Evolutionary conservation across 2,888 invertebrate species (phyloP), one percentile per base, ranked within the genome.

Genomic region (Morinoia aosen): DNA sequence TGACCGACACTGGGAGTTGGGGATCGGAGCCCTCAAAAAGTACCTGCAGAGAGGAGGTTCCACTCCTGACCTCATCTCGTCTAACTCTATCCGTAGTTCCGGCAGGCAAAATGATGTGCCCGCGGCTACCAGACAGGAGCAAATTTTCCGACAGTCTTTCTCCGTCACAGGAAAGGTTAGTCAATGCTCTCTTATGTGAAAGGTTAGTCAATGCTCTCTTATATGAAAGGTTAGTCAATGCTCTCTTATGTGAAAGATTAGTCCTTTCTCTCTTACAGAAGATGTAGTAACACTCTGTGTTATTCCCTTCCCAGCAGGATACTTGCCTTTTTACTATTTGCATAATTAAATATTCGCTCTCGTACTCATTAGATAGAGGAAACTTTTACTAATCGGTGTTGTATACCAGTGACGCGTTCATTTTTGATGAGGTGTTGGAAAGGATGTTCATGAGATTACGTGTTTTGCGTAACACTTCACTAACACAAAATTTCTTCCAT

Each of bases 1-100:
- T 88, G 95, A 96, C 76, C 93, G 94, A 1, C 95, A 96, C 16
- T 96, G 96, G 96, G 95, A 96, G 33, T 91, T 96, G 33, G 96
- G 96, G 12, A 95, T 96, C 56, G 91, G 95, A 39, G 48, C 94
- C 88, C 95, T 96, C 14, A 96, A 96, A 93, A 96, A 96, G 93
- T 95, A 95, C 95, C 91, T 96, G 3, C 95, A 96, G 88, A 95
- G 96, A 57, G 95, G 96, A 48, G 96, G 96, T 58, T 94, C 56
- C 33, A 57, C 93, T 33, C 93, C 93, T 12, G 93, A 93, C 93
- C 93, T 93, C 48, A 57, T 33, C 16, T 14, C 91, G 25, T 57
- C 57, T 16, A 93, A 93, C 93, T 5, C 8, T 8, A 57, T 93
- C 10, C n/a, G 25, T 33, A 19, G 57, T 19, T 93, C 39, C n/a